Evolutionary conservation across 2,888 invertebrate genomes (phyloP), one percentile per base, ranked within the genome.

Genomic region (Synergus japonicus): DNA sequence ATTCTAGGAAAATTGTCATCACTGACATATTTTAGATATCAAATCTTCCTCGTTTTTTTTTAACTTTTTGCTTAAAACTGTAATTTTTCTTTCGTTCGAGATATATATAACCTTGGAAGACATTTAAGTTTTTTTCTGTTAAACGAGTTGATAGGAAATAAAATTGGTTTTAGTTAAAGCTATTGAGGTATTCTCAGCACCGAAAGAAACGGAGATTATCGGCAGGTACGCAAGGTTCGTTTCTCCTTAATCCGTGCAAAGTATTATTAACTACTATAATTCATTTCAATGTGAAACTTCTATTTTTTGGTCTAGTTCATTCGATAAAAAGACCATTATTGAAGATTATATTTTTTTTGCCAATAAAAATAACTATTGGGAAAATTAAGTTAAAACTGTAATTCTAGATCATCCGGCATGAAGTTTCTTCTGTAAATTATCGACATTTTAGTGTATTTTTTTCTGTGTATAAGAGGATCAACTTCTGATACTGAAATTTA

Each of bases 191-290:
- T n/a, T n/a, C 65, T 65, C 8, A 65, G n/a, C 65, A 65, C n/a
- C 65, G n/a, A 41, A 9, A 7, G 41, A 41, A 65, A 65, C 5
- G 49, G 9, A 49, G 69, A 69, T 69, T 49, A 69, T 49, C 67
- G 29, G 7, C 46, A 49, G 69, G 69, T 15, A 69, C 46, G 29
- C 49, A 7, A 9, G 29, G 49, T 65, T 41, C 37, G 41, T 65
- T 65, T 65, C 41, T 43, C 29, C 13, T 64, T 65, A 65, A 65
- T 65, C 65, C 65, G 41, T 65, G 37, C 15, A 69, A 69, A 69
- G 69, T 29, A 69, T 69, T 49, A 69, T 69, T 49, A 49, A 69
- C 69, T 69, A 22, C 67, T 69, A 46, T 69, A 69, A 69, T 69
- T 69, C 67, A 22, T 9, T 44, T 69, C 22, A 29, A 29, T 69